Percentiles rank a stretch among this genome's conserved stretches.
Evolutionary conservation across 2,113 vertebrate genomes (phyloP).

Genomic region (Chrysochloris asiatica): DNA sequence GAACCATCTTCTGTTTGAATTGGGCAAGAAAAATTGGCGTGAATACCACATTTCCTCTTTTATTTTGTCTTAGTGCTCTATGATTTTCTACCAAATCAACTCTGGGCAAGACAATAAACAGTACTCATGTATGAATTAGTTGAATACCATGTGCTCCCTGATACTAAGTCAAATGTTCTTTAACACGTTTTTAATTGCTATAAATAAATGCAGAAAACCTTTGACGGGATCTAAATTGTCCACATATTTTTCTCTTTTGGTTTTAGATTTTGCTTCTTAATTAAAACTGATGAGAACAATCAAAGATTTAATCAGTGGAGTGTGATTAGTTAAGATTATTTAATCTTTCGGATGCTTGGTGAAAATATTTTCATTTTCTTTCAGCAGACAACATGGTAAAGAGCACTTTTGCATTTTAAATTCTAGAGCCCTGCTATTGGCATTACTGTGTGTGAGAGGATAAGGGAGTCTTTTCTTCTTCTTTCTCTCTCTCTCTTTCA

Average conservation of each 20-base stretch:
- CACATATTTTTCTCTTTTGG: neutral
- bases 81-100: neutral
- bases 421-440: neutral
- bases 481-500: neutral
- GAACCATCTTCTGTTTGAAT: neutral
- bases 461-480: neutral
- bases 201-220: neutral
- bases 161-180: neutral
- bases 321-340: neutral
- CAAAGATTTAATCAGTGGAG: neutral
- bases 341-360: neutral
- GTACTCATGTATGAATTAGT: neutral
- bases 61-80: constrained; percentile 14
- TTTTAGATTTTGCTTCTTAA: constrained; percentile 29
- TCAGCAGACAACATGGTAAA: neutral
- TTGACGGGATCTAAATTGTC: neutral
- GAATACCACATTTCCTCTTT: neutral
- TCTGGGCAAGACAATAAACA: constrained; percentile 1
- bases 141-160: neutral
- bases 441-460: neutral
- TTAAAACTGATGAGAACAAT: neutral
- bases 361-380: neutral
- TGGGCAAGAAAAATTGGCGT: neutral
- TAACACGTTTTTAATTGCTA: constrained; percentile 15
- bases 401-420: neutral